A percentile compares a stretch with the other conserved stretches of the same genome.
Conservation (phyloP, 2,888 invertebrate species). For the Ennomos fuscantarius region DNA sequence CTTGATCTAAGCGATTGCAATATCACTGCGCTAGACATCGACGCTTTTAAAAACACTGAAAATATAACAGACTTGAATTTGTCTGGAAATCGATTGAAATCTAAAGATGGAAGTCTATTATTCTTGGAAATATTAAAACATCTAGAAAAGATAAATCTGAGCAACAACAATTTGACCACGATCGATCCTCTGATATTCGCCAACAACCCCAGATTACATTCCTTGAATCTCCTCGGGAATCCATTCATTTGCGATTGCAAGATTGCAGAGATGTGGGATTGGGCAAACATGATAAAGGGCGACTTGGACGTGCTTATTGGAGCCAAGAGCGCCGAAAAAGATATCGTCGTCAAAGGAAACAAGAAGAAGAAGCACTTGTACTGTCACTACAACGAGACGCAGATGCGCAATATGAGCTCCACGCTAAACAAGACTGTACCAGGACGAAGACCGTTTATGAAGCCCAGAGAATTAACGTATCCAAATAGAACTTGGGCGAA, state of each 20-base stretch:
- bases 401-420: conserved; percentile 77
- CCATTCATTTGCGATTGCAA: conserved; percentile 89
- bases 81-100: conserved; percentile 84
- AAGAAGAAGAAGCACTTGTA: conserved; percentile 87
- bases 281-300: conserved; percentile 88
- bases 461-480: conserved; percentile 84
- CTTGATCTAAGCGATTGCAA: conserved; percentile 88
- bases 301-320: conserved; percentile 87
- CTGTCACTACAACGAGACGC: conserved; percentile 87
- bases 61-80: conserved; percentile 87
- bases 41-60: conserved; percentile 86
- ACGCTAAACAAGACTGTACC: conserved; percentile 80
- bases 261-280: conserved; percentile 89
- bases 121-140: conserved; percentile 84
- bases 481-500: conserved; percentile 90
- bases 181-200: conserved; percentile 84
- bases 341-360: conserved; percentile 86
- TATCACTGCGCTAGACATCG: conserved; percentile 83
- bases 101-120: conserved; percentile 75
- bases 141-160: conserved; percentile 86
- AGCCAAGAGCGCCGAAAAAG: conserved; percentile 86
- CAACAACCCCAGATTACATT: conserved; percentile 84
- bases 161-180: conserved; percentile 86
- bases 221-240: conserved; percentile 87
- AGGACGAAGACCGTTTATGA: conserved; percentile 84